Evolutionary conservation across 2,888 invertebrate genomes (phyloP).

Genomic region (Plagiodera versicolora): DNA sequence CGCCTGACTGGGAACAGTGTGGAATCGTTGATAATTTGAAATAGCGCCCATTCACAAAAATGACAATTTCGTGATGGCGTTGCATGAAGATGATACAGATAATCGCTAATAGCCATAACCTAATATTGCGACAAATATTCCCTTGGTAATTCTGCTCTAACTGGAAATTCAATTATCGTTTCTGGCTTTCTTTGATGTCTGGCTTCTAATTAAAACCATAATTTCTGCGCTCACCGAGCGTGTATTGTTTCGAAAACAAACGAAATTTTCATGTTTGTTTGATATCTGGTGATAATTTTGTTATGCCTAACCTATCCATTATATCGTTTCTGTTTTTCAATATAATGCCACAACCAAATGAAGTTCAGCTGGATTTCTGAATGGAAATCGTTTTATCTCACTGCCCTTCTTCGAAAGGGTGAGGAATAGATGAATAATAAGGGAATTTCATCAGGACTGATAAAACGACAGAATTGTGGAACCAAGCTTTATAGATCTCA

Average conservation of each 20-base stretch:
- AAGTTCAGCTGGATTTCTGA: too few species aligned
- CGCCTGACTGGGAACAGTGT: background rate
- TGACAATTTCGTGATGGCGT: too few species aligned
- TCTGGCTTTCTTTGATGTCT: slow-evolving; percentile 25
- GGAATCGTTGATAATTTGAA: background rate
- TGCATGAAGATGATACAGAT: too few species aligned
- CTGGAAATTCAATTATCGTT: slow-evolving; percentile 26
- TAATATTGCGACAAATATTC: too few species aligned
- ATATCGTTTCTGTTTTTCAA: too few species aligned
- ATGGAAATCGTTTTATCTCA: too few species aligned
- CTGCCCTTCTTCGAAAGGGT: slow-evolving; percentile 19
- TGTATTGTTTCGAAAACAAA: background rate
- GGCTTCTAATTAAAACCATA: slow-evolving; percentile 30
- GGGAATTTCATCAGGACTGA: slow-evolving; percentile 23
- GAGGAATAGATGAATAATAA: slow-evolving; percentile 23
- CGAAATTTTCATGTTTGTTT: too few species aligned
- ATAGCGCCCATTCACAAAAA: too few species aligned
- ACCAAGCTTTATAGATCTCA: slow-evolving; percentile 27
- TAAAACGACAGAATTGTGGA: slow-evolving; percentile 27
- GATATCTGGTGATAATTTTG: too few species aligned
- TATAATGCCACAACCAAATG: too few species aligned
- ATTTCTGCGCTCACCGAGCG: slow-evolving; percentile 10
- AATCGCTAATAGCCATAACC: too few species aligned
- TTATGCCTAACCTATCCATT: too few species aligned
- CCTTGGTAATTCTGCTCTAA: background rate